phyloP scores from a whole-genome alignment of 2,797 vertebrate species.

The Poeciliopsis paucimaculata region DNA sequence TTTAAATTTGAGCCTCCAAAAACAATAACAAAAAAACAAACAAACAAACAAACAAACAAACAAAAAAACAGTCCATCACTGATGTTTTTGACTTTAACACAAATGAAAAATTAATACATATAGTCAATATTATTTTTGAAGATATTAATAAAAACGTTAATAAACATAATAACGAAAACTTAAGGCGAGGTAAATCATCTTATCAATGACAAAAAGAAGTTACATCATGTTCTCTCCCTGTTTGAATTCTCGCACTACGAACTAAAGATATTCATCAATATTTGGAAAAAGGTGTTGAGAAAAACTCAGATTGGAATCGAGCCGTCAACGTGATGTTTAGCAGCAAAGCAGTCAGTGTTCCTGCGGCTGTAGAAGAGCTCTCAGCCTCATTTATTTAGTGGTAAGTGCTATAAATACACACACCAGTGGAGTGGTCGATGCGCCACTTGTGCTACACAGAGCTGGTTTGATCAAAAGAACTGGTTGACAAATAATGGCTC shows the following conservation, averaged over 20 bases:
- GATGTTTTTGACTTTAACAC: neutral
- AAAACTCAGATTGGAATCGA: neutral
- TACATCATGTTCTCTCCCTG: neutral
- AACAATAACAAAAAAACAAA: neutral
- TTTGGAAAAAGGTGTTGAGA: neutral
- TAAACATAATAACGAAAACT: neutral
- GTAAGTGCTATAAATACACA: constrained; percentile 70
- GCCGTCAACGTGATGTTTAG: neutral
- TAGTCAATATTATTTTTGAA: neutral
- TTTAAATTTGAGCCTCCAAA: neutral
- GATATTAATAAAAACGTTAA: neutral
- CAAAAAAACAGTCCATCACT: neutral
- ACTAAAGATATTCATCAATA: neutral
- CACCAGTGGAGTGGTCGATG: constrained; percentile 71
- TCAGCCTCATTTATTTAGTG: constrained; percentile 47
- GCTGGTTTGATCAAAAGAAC: constrained; percentile 67
- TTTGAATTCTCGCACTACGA: too few species aligned
- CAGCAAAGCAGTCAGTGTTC: neutral
- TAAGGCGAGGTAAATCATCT: neutral
- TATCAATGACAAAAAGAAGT: neutral
- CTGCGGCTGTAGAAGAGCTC: neutral
- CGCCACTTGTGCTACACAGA: constrained; percentile 70
- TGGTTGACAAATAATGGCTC: constrained; percentile 79
- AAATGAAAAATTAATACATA: neutral
- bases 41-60: too few species aligned